Evolutionary conservation across 1,140 invertebrate genomes (phyloP).

Genomic region (Papilio glaucus): DNA sequence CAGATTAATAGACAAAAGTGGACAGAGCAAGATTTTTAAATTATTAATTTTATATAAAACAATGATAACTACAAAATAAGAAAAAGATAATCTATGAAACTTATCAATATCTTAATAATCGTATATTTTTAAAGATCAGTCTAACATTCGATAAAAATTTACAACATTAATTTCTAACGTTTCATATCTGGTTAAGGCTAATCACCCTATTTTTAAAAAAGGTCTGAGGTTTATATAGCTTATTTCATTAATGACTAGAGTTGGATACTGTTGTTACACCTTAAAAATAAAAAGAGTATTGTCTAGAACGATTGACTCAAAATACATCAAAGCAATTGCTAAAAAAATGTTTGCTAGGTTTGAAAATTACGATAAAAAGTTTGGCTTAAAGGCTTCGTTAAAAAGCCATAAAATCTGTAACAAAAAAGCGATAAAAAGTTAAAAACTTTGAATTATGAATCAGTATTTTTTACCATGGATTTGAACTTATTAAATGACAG

Average conservation of each 20-base stretch:
- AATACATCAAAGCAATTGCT: not conserved
- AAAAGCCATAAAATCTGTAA: too few species aligned
- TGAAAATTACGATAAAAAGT: not conserved
- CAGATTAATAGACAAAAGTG: constrained; percentile 67
- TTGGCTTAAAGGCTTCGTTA: too few species aligned
- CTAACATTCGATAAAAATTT: constrained; percentile 82
- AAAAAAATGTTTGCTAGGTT: not conserved
- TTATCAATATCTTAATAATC: constrained; percentile 70
- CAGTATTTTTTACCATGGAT: too few species aligned
- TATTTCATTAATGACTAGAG: constrained; percentile 27
- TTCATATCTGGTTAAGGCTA: constrained; percentile 61
- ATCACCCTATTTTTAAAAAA: constrained; percentile 45
- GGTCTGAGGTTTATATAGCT: constrained; percentile 29
- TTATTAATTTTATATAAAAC: constrained; percentile 61
- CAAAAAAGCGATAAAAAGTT: constrained; percentile 2
- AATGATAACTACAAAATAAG: constrained; percentile 62
- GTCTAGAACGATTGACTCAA: not conserved
- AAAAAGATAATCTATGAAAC: constrained; percentile 71
- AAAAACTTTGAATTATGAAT: not conserved
- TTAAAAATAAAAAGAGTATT: not conserved
- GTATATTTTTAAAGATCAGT: constrained; percentile 82
- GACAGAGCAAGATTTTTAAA: constrained; percentile 69
- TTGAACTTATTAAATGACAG: not conserved
- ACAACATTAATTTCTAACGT: constrained; percentile 72
- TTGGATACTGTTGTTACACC: not conserved